Evolutionary conservation across 2,797 vertebrate species (phyloP), one percentile per base, ranked within the genome.

Genomic region (Chrosomus eos): DNA sequence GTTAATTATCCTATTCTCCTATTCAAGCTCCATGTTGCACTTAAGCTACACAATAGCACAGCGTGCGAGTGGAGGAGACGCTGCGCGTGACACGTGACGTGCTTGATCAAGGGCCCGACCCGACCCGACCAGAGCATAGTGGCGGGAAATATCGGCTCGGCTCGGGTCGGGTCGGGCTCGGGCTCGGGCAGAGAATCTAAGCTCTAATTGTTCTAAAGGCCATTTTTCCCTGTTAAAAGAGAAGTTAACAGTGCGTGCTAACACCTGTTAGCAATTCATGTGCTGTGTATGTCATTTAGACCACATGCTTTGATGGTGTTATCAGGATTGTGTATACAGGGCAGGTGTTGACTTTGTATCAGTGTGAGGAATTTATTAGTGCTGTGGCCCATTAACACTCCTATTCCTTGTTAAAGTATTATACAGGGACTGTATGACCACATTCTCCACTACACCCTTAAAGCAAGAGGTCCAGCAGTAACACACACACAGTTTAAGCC

Each of bases 391-490:
- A 51, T 66, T 67, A 48, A 66, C 43, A 1, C 28, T 16, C 11
- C 3, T 66, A 51, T 21, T 28, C 26, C 26, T 66, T 80, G 43
- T 67, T 67, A 23, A 80, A 48, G 77, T 48, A 31, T 45, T 64
- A 45, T 67, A 45, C 10, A 18, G 60, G 40, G 38, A 28, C 26
- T 78, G n/a, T 64, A 67, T 33, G 40, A 13, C 11, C 40, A 66
- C 40, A 66, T 66, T 79, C 26, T 67, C 40, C 11, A 31, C 40
- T 66, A 13, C 60, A 64, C 9, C 19, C 77, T 45, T 64, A 64
- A 45, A 45, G 40, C 48, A 51, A 33, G 19, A 60, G 23, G 48
- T 70, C 87, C 85, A 87, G 80, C 86, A 71, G 76, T 85, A 81
- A 80, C 77, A 83, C 70, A 83, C 70, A 38, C 87, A 31, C 73